A percentile compares a stretch with the other conserved stretches of the same genome.
Conservation (phyloP, 2,113 vertebrate species). For the Bungarus multicinctus region DNA sequence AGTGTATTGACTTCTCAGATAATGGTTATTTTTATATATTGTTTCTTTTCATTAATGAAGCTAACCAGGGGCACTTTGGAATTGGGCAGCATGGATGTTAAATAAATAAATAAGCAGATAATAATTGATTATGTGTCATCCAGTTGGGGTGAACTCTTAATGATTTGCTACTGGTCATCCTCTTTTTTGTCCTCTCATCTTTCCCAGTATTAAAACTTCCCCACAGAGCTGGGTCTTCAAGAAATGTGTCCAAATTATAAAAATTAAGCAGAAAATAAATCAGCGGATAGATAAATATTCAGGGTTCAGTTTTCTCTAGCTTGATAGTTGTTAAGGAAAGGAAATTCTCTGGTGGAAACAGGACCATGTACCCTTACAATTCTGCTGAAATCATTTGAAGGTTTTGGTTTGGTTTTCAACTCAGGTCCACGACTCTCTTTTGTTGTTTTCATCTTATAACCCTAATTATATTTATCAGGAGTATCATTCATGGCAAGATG, state of each 20-base stretch:
- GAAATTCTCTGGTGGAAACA: neutral
- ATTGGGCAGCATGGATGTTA: neutral
- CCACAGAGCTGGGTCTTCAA: neutral
- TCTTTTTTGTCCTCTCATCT: neutral
- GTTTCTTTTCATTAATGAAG: neutral
- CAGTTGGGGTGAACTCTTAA: neutral
- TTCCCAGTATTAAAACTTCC: neutral
- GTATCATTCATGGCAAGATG: neutral
- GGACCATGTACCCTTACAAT: neutral
- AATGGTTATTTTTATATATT: neutral
- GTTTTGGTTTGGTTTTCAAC: neutral
- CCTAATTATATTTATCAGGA: constrained; percentile 1
- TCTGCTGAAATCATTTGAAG: neutral
- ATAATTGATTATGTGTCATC: neutral
- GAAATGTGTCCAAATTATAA: neutral
- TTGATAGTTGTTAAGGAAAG: constrained; percentile 5
- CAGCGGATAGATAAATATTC: neutral
- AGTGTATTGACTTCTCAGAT: neutral
- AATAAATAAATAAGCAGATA: neutral
- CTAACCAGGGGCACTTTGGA: neutral
- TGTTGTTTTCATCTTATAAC: neutral
- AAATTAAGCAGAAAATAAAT: neutral
- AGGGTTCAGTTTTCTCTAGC: neutral
- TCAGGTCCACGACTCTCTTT: neutral
- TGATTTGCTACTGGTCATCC: neutral